A percentile compares a stretch with the other conserved stretches of the same genome.
Conservation (phyloP, 1,140 invertebrate genomes). For the Diorhabda sublineata region DNA sequence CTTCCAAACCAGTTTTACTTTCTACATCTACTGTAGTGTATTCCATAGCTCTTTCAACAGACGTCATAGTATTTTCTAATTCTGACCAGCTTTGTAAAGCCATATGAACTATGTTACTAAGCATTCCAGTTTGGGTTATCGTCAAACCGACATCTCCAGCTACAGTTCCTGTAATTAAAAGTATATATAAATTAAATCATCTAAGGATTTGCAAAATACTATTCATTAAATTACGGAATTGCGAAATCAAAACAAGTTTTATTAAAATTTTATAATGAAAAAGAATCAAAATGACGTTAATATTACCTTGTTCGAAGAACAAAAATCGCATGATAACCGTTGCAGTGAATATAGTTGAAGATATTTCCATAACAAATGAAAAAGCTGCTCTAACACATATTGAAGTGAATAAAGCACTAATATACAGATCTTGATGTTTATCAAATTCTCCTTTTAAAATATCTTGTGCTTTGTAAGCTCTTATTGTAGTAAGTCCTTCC, state of each 20-base stretch:
- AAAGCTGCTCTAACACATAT: constrained; percentile 61
- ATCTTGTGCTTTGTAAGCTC: constrained; percentile 75
- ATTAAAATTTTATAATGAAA: no score
- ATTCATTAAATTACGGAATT: no score
- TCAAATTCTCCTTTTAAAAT: constrained; percentile 78
- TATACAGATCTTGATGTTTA: constrained; percentile 69
- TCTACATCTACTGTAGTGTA: constrained; percentile 70
- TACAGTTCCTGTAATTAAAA: constrained; percentile 47
- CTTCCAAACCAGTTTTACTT: constrained; percentile 49
- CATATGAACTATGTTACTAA: constrained; percentile 53
- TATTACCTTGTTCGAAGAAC: constrained; percentile 40
- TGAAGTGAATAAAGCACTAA: constrained; percentile 63
- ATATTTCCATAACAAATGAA: constrained; percentile 73
- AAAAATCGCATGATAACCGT: constrained; percentile 56
- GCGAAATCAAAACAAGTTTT: no score
- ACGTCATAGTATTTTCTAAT: constrained; percentile 74
- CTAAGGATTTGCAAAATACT: no score
- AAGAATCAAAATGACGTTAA: no score
- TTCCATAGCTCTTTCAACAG: constrained; percentile 74
- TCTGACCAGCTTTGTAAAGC: constrained; percentile 60
- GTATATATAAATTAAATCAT: constrained; percentile 49
- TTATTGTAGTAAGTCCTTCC: constrained; percentile 78
- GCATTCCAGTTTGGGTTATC: constrained; percentile 50
- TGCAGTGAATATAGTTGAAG: constrained; percentile 69
- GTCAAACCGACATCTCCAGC: constrained; percentile 58